These are phyloP conservation scores for Acleris cristana DNA, from an alignment of 2,888 invertebrate genomes.

Conservation along the genomic window DNA sequence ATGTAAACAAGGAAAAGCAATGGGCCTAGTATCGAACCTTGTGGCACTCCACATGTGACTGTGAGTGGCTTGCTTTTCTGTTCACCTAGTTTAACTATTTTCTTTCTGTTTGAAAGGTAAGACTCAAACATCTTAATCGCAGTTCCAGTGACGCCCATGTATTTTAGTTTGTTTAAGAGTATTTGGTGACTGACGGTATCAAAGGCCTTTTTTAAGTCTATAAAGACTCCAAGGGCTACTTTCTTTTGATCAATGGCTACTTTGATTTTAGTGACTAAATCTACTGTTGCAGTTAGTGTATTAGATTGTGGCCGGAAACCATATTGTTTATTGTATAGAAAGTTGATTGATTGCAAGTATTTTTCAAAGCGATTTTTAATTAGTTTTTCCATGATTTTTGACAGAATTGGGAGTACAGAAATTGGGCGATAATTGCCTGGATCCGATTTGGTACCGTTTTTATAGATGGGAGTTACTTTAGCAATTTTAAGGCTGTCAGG, in stretches of 20 bases:
- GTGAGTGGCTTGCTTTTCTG: background rate
- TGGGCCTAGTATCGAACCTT: background rate
- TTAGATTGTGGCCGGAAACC: background rate
- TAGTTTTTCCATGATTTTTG: background rate
- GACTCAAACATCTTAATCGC: background rate
- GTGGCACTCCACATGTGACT: background rate
- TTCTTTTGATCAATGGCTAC: background rate
- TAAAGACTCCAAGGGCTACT: background rate
- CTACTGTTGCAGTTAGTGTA: background rate
- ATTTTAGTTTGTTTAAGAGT: background rate
- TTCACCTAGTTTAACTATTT: background rate
- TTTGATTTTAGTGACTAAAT: background rate
- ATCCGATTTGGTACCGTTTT: background rate
- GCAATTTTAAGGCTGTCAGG: too few relatives aligned
- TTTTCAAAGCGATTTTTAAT: background rate
- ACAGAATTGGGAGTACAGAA: conserved; percentile 1
- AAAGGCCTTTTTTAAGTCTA: background rate
- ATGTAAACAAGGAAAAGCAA: background rate
- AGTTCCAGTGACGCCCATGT: background rate
- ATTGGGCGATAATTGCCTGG: conserved; percentile 2
- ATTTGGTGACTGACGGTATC: background rate
- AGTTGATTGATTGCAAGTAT: background rate
- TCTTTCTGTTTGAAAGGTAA: background rate
- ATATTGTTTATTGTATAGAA: background rate
- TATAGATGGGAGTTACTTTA: background rate